Evolutionary conservation across 2,113 vertebrate species (phyloP).

Genomic region (Callocephalon fimbriatum): DNA sequence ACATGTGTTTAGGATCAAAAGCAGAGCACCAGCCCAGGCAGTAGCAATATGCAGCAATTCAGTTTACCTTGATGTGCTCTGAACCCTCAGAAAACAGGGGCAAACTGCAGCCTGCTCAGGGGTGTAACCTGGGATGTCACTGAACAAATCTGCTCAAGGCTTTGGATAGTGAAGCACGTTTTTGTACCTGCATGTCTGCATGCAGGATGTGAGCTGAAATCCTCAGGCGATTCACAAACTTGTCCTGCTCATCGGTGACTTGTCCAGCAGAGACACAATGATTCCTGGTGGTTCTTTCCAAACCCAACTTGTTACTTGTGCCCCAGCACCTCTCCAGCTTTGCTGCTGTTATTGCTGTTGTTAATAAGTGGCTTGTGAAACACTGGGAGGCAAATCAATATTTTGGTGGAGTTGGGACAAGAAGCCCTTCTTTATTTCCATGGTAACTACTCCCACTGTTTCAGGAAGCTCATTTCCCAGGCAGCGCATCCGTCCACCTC

Average conservation of each 20-base stretch:
- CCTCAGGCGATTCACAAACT: rapidly evolving
- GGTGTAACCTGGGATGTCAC: not conserved
- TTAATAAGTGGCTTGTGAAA: slow-evolving; percentile 49
- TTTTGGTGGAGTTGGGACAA: slow-evolving; percentile 72
- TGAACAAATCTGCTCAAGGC: not conserved
- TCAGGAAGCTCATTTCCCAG: slow-evolving; percentile 70
- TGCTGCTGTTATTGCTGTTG: slow-evolving; percentile 7
- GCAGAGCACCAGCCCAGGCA: not conserved
- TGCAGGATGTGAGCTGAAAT: not conserved
- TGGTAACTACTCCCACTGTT: slow-evolving; percentile 74
- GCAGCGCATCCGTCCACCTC: slow-evolving; percentile 43
- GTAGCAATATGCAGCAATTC: rapidly evolving
- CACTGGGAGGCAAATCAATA: slow-evolving; percentile 34
- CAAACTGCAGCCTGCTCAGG: not conserved
- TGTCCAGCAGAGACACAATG: not conserved
- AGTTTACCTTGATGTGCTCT: not conserved
- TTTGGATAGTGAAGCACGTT: not conserved
- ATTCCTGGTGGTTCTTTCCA: slow-evolving; percentile 12
- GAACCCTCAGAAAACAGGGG: not conserved
- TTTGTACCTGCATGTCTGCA: not conserved
- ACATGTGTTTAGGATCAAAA: not conserved
- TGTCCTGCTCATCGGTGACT: not conserved
- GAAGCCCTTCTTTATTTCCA: slow-evolving; percentile 79
- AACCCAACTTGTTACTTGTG: slow-evolving; percentile 18
- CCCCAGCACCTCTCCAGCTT: not conserved